Conservation (phyloP, 2,113 vertebrate species). For the Podilymbus podiceps region DNA sequence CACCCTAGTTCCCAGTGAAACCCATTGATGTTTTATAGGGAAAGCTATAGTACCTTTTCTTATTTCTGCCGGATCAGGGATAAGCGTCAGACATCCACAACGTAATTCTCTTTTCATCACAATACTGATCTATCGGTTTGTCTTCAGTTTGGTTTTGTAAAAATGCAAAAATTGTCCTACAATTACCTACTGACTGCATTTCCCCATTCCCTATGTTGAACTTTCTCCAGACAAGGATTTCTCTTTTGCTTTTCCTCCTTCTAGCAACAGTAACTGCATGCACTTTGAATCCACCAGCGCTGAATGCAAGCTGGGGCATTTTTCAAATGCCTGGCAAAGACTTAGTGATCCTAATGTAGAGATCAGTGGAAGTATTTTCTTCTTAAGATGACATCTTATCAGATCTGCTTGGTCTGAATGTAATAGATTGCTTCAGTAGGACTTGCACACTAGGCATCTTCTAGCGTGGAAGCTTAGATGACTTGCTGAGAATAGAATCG, state of each 20-base stretch:
- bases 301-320: not conserved
- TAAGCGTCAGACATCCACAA: not conserved
- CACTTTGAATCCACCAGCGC: not conserved
- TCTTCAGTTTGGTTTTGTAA: not conserved
- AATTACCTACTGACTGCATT: not conserved
- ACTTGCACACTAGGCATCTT: not conserved
- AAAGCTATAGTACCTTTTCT: not conserved
- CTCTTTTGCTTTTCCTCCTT: not conserved
- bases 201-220: rapidly evolving
- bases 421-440: not conserved
- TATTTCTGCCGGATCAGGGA: not conserved
- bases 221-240: not conserved
- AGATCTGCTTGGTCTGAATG: not conserved
- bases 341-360: not conserved
- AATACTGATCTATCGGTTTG: not conserved
- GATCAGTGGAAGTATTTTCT: not conserved
- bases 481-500: not conserved
- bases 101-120: not conserved
- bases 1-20: not conserved
- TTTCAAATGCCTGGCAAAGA: not conserved
- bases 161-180: not conserved
- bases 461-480: not conserved
- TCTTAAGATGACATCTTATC: not conserved
- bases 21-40: not conserved
- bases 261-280: not conserved